These are phyloP conservation scores for Festucalex cinctus DNA, from an alignment of 2,113 vertebrate genomes.

Conservation along the genomic window DNA sequence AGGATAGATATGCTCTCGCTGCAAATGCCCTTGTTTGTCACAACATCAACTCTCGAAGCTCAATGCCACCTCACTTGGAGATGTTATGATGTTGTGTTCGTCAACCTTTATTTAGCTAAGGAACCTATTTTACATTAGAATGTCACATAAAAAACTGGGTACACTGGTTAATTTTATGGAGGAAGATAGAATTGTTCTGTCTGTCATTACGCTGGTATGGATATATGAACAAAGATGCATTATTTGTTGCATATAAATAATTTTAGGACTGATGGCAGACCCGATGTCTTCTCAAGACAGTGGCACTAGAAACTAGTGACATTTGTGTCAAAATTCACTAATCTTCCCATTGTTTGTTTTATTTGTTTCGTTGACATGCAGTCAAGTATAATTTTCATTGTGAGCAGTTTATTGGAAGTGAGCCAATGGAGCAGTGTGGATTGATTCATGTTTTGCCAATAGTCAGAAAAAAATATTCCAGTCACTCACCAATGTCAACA, in stretches of 20 bases:
- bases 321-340: background rate
- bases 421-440: background rate
- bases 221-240: background rate
- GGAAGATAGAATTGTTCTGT: background rate
- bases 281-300: background rate
- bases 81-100: background rate
- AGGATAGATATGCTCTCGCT: constrained; percentile 3
- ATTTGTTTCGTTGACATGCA: background rate
- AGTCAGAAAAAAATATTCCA: background rate
- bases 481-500: background rate
- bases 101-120: background rate
- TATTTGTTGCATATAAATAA: no score
- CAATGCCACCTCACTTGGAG: background rate
- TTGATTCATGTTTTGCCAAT: background rate
- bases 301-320: background rate
- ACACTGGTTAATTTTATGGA: background rate
- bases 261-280: background rate
- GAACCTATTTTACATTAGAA: background rate
- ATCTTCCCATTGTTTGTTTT: background rate
- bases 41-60: background rate
- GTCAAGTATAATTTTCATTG: background rate
- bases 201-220: background rate
- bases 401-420: background rate
- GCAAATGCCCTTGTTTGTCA: background rate
- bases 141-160: background rate